A percentile compares a stretch with the other conserved stretches of the same genome.
Evolutionary conservation across 2,888 invertebrate genomes (phyloP).

Genomic region (Tetragonula carbonaria): DNA sequence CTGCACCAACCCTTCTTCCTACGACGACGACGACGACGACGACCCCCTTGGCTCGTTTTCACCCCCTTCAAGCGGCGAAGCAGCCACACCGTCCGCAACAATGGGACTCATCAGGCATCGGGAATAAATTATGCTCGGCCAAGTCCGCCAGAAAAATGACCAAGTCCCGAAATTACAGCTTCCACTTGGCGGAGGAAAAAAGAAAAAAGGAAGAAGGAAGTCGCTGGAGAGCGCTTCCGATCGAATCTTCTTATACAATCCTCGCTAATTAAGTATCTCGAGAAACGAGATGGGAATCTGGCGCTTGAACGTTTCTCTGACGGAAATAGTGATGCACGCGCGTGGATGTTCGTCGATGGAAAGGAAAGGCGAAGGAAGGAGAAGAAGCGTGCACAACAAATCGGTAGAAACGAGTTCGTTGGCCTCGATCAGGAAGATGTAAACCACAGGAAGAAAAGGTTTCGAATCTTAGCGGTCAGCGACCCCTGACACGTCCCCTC

Average conservation of each 20-base stretch:
- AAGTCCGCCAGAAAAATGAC: constrained; percentile 76
- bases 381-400: constrained; percentile 17
- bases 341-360: background rate
- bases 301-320: background rate
- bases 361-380: background rate
- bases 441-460: constrained; percentile 69
- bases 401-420: constrained; percentile 62
- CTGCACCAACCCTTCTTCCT: constrained; percentile 50
- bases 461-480: constrained; percentile 71
- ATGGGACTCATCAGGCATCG: constrained; percentile 81
- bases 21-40: constrained; percentile 2
- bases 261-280: constrained; percentile 11
- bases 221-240: constrained; percentile 5
- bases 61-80: constrained; percentile 54
- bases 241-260: constrained; percentile 4
- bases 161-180: constrained; percentile 63
- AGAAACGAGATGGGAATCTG: background rate
- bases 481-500: constrained; percentile 69
- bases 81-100: constrained; percentile 70
- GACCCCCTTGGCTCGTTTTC: constrained; percentile 62
- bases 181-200: background rate
- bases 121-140: constrained; percentile 79
- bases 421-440: constrained; percentile 54
- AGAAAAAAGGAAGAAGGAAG: background rate
- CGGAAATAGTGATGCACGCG: background rate